Evolutionary conservation across 2,888 invertebrate genomes (phyloP).

Genomic region (Idaea biselata): DNA sequence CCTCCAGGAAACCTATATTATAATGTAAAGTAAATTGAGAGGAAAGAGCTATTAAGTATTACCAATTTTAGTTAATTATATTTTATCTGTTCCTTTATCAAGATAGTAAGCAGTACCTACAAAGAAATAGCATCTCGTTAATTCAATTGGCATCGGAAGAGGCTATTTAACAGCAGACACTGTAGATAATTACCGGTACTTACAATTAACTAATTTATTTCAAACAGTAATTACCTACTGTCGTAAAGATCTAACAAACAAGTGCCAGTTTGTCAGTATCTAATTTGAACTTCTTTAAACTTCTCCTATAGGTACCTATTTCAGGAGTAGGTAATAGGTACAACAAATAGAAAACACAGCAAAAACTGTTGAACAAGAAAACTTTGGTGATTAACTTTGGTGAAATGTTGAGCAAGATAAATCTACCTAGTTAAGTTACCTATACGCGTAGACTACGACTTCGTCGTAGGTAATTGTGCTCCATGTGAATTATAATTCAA

Average conservation of each 20-base stretch:
- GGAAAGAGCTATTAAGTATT: not conserved
- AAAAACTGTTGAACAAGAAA: not conserved
- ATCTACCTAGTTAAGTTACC: no score
- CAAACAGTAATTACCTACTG: constrained; percentile 10
- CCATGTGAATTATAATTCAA: no score
- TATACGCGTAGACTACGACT: no score
- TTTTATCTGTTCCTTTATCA: not conserved
- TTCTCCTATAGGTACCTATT: not conserved
- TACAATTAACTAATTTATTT: constrained; percentile 40
- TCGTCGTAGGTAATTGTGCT: no score
- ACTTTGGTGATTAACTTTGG: not conserved
- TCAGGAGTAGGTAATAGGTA: no score
- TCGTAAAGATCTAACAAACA: not conserved
- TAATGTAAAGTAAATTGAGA: not conserved
- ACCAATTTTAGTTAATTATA: not conserved
- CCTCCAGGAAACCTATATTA: no score
- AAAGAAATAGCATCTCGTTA: not conserved
- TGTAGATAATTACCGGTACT: constrained; percentile 4
- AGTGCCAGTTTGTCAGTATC: not conserved
- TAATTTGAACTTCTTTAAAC: not conserved
- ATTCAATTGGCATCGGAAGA: constrained; percentile 21
- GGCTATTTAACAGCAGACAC: constrained; percentile 25
- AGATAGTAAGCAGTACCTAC: not conserved
- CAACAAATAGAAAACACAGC: not conserved
- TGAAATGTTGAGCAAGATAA: not conserved